Conservation (phyloP, 2,797 vertebrate genomes). For the Karalla daura region DNA sequence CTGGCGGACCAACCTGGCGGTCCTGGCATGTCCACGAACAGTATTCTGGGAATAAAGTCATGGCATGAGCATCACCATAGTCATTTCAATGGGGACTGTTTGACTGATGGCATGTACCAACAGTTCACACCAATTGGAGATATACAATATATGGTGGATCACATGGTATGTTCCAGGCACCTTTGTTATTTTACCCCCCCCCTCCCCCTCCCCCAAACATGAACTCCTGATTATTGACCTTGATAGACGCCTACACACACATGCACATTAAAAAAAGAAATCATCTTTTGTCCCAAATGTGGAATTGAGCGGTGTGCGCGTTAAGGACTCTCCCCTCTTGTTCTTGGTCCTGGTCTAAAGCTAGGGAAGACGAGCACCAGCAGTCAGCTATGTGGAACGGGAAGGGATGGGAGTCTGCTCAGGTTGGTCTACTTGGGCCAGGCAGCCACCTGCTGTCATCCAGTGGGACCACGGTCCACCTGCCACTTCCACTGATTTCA, state of each 20-base stretch:
- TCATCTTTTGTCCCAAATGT: conserved; percentile 33
- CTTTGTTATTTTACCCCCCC: background rate
- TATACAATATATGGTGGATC: background rate
- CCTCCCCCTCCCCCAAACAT: conserved; percentile 13
- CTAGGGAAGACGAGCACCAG: conserved; percentile 87
- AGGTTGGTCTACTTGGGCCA: conserved; percentile 22
- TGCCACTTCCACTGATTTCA: conserved; percentile 44
- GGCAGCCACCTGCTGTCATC: conserved; percentile 36
- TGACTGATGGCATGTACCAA: conserved; percentile 19
- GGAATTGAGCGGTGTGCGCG: conserved; percentile 54
- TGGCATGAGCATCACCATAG: background rate
- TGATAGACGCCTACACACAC: conserved; percentile 32
- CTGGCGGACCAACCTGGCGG: conserved; percentile 20
- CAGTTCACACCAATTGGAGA: conserved; percentile 20
- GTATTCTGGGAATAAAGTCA: conserved; percentile 27
- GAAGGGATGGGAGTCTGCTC: conserved; percentile 41
- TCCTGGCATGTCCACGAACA: conserved; percentile 31
- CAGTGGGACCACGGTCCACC: conserved; percentile 12
- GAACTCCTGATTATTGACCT: conserved; percentile 25
- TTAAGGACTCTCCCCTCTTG: conserved; percentile 81
- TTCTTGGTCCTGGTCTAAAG: conserved; percentile 86
- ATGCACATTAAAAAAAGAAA: background rate
- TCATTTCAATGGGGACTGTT: conserved; percentile 10
- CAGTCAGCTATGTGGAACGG: conserved; percentile 79
- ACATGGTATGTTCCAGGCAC: conserved; percentile 20